A percentile compares a stretch with the other conserved stretches of the same genome.
Evolutionary conservation across 2,113 vertebrate genomes (phyloP).

Genomic region (Edolisoma coerulescens): DNA sequence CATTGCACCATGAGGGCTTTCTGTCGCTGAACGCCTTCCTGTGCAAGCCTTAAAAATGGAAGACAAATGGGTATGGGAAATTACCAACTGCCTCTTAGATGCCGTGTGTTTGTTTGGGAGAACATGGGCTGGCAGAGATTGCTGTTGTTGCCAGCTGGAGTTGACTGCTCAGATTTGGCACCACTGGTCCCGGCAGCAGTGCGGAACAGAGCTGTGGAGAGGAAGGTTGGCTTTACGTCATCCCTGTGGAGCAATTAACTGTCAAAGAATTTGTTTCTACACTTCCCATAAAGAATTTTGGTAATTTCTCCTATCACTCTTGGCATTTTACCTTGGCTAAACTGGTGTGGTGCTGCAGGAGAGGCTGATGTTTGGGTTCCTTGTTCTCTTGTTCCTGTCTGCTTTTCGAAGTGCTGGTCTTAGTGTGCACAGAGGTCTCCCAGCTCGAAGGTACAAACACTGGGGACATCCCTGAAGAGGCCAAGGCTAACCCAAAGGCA

Average conservation of each 20-base stretch:
- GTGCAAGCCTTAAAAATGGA: not conserved
- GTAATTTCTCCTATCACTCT: not conserved
- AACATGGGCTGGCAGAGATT: not conserved
- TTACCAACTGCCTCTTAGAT: not conserved
- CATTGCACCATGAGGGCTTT: not conserved
- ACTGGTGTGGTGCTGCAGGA: not conserved
- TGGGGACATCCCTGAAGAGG: not conserved
- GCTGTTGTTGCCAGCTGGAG: not conserved
- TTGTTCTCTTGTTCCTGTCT: not conserved
- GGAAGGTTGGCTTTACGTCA: not conserved
- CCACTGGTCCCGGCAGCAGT: not conserved
- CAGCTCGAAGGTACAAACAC: not conserved
- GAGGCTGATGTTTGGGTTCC: not conserved
- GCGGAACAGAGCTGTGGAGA: not conserved
- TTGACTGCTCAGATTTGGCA: not conserved
- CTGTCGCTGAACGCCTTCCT: not conserved
- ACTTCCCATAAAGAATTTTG: not conserved
- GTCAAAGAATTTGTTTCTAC: not conserved
- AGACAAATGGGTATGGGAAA: not conserved
- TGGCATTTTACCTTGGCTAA: not conserved
- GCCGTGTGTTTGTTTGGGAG: not conserved
- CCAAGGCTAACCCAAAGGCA: not conserved
- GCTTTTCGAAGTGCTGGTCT: not conserved
- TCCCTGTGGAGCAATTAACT: not conserved
- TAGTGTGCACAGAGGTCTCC: accelerated